Conservation (phyloP, 2,113 vertebrate genomes). For the Strigops habroptila region DNA sequence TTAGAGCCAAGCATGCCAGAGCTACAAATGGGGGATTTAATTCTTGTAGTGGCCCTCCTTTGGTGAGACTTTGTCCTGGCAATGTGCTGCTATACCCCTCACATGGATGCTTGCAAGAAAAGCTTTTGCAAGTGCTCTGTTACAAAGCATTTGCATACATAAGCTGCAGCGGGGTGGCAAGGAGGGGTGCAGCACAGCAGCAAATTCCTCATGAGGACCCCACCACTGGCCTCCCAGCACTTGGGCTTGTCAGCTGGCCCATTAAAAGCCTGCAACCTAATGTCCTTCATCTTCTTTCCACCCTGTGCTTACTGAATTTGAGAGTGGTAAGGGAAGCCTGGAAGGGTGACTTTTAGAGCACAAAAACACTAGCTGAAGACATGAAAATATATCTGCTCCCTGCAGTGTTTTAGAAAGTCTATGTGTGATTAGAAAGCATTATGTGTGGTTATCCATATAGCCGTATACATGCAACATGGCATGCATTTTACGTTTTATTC, state of each 20-base stretch:
- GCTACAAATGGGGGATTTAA: neutral
- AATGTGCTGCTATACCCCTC: neutral
- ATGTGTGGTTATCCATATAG: neutral
- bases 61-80: neutral
- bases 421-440: neutral
- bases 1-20: neutral
- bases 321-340: neutral
- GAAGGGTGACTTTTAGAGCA: neutral
- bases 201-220: neutral
- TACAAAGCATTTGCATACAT: neutral
- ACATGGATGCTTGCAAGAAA: neutral
- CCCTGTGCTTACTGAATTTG: neutral
- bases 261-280: neutral
- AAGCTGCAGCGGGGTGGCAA: neutral
- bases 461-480: rapidly evolving
- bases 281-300: neutral
- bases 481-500: neutral
- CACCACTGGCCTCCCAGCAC: neutral
- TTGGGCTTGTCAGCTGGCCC: neutral
- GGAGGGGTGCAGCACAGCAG: neutral
- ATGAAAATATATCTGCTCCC: neutral
- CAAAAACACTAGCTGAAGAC: neutral
- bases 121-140: neutral
- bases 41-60: neutral
- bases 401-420: neutral